phyloP scores from a whole-genome alignment of 2,797 vertebrate species.

The Karalla daura region DNA sequence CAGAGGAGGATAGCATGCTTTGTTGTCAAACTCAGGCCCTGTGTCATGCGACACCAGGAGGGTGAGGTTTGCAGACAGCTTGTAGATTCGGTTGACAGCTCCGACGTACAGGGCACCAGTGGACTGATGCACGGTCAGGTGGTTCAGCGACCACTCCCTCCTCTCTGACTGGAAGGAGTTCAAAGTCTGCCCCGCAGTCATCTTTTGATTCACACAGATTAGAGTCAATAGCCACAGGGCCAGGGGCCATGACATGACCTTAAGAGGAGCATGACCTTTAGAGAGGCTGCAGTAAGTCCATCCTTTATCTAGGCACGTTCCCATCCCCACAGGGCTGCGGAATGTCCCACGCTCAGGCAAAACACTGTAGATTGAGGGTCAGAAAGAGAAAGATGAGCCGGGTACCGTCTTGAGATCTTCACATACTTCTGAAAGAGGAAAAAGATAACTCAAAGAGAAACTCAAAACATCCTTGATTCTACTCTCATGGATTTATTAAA shows the following conservation, averaged over 20 bases:
- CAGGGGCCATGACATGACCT: slow-evolving; percentile 71
- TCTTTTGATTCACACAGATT: slow-evolving; percentile 64
- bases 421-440: slow-evolving; percentile 93
- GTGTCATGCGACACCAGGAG: slow-evolving; percentile 96
- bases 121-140: slow-evolving; percentile 91
- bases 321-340: slow-evolving; percentile 74
- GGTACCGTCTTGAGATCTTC: slow-evolving; percentile 75
- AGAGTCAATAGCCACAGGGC: slow-evolving; percentile 75
- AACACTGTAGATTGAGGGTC: slow-evolving; percentile 47
- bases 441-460: slow-evolving; percentile 53
- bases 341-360: slow-evolving; percentile 43
- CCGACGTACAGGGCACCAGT: slow-evolving; percentile 94
- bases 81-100: slow-evolving; percentile 96
- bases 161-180: slow-evolving; percentile 93
- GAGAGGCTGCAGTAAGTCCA: slow-evolving; percentile 72
- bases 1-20: slow-evolving; percentile 96
- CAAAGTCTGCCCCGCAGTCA: slow-evolving; percentile 78
- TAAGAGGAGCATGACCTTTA: slow-evolving; percentile 60
- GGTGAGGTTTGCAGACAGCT: slow-evolving; percentile 94
- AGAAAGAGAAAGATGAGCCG: slow-evolving; percentile 57
- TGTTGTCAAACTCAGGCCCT: slow-evolving; percentile 97
- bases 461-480: slow-evolving; percentile 25
- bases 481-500: slow-evolving; percentile 33
- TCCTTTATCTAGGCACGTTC: slow-evolving; percentile 70
- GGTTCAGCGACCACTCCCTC: slow-evolving; percentile 95